A percentile compares a stretch with the other conserved stretches of the same genome.
Conservation (phyloP, 2,113 vertebrate genomes). For the Cyanoramphus novaezelandiae region DNA sequence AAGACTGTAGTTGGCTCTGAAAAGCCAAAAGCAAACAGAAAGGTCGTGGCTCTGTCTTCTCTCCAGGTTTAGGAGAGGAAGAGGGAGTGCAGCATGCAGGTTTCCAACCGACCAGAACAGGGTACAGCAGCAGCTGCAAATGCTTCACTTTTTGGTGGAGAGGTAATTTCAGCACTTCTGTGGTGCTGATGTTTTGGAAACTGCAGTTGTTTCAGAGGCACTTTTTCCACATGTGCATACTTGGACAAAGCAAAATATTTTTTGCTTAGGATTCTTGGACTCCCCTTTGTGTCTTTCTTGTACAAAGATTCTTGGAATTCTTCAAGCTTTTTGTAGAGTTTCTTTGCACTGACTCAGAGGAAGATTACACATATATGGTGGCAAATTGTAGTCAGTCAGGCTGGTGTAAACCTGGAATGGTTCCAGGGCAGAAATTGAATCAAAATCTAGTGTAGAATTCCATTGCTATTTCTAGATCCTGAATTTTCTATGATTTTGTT, state of each 20-base stretch:
- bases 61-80: neutral
- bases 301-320: slow-evolving; percentile 27
- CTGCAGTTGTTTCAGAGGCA: neutral
- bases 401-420: neutral
- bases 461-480: neutral
- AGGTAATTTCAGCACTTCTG: slow-evolving; percentile 10
- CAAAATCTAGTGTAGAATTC: neutral
- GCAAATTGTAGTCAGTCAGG: neutral
- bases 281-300: neutral
- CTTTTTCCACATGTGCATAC: slow-evolving; percentile 22
- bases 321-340: neutral
- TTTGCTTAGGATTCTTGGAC: slow-evolving; percentile 13
- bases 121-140: neutral
- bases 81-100: neutral
- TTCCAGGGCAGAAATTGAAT: slow-evolving; percentile 21
- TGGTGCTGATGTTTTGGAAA: slow-evolving; percentile 11
- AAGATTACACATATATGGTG: neutral
- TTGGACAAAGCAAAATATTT: slow-evolving; percentile 40
- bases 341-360: neutral
- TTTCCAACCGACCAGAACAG: neutral
- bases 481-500: neutral
- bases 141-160: rapidly evolving
- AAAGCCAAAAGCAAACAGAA: neutral
- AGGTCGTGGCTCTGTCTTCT: neutral
- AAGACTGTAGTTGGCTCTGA: neutral